phyloP scores from a whole-genome alignment of 1,140 invertebrate species.

The Ectropis grisescens region DNA sequence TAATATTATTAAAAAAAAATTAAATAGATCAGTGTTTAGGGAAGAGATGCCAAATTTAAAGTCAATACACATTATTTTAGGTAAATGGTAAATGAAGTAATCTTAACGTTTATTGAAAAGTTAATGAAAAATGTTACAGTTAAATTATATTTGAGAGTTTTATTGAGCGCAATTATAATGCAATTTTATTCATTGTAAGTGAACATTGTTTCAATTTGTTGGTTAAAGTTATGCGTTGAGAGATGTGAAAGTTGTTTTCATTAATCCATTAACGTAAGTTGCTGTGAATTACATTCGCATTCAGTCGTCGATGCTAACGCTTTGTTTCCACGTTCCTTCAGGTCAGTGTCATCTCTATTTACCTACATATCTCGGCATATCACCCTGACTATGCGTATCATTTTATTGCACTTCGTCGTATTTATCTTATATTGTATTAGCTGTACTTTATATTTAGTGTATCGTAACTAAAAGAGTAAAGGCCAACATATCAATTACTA shows the following conservation, averaged over 20 bases:
- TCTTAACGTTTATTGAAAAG: constrained; percentile 67
- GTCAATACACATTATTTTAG: constrained; percentile 70
- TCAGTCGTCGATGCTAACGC: too few relatives aligned
- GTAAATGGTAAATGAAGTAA: constrained; percentile 66
- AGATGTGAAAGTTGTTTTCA: constrained; percentile 50
- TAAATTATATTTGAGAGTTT: constrained; percentile 70
- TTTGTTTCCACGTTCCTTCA: too few relatives aligned
- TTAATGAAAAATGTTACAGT: constrained; percentile 69
- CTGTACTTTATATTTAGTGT: constrained; percentile 31
- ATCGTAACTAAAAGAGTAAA: constrained; percentile 32
- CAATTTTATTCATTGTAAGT: constrained; percentile 66
- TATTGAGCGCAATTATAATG: constrained; percentile 62
- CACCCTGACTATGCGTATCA: constrained; percentile 30
- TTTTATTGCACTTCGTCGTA: constrained; percentile 43
- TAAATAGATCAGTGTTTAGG: constrained; percentile 65
- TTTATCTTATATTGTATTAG: constrained; percentile 37
- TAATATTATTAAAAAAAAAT: constrained; percentile 44
- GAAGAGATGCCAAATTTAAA: constrained; percentile 69
- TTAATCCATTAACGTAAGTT: not conserved
- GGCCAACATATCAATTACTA: constrained; percentile 54
- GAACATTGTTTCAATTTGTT: constrained; percentile 68
- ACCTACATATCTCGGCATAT: constrained; percentile 52
- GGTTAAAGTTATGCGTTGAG: constrained; percentile 67
- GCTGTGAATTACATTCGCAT: too few relatives aligned
- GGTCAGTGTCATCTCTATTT: too few relatives aligned